Evolutionary conservation across 2,113 vertebrate species (phyloP).

Genomic region (Planiliza haematocheilus): DNA sequence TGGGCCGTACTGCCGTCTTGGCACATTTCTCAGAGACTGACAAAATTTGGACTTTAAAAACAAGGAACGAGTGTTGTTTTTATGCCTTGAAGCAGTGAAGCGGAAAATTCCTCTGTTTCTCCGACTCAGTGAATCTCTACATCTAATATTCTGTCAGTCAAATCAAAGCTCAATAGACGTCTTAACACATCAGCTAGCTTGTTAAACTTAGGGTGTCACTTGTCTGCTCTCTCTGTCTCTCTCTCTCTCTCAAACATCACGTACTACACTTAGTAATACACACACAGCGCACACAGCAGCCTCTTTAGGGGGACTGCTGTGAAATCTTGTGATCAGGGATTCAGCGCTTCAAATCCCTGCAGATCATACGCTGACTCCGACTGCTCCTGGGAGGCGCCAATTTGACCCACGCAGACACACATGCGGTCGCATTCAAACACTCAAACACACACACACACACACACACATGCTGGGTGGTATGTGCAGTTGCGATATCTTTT

Average conservation of each 20-base stretch:
- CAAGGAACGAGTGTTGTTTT: too few relatives aligned
- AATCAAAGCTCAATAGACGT: neutral
- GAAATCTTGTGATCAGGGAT: constrained; percentile 70
- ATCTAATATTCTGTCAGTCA: too few relatives aligned
- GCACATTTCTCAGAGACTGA: too few relatives aligned
- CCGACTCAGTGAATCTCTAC: neutral
- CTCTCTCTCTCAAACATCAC: neutral
- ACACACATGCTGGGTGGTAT: constrained; percentile 55
- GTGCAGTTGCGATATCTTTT: constrained; percentile 53
- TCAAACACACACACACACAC: constrained; percentile 45
- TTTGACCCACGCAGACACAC: constrained; percentile 41
- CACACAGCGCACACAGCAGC: constrained; percentile 26
- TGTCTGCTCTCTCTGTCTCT: constrained; percentile 5
- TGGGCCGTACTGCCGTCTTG: too few relatives aligned
- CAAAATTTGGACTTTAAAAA: too few relatives aligned
- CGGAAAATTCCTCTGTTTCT: neutral
- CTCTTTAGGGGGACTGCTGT: constrained; percentile 39
- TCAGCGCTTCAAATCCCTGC: constrained; percentile 44
- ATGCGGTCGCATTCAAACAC: neutral
- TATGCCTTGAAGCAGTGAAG: neutral
- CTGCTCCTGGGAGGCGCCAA: constrained; percentile 26
- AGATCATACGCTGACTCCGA: constrained; percentile 44
- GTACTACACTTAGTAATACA: neutral
- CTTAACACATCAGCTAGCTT: neutral
- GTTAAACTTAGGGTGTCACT: neutral